phyloP scores from a whole-genome alignment of 53 echinoderm and acorn worm genomes.

The Luidia sarsii region DNA sequence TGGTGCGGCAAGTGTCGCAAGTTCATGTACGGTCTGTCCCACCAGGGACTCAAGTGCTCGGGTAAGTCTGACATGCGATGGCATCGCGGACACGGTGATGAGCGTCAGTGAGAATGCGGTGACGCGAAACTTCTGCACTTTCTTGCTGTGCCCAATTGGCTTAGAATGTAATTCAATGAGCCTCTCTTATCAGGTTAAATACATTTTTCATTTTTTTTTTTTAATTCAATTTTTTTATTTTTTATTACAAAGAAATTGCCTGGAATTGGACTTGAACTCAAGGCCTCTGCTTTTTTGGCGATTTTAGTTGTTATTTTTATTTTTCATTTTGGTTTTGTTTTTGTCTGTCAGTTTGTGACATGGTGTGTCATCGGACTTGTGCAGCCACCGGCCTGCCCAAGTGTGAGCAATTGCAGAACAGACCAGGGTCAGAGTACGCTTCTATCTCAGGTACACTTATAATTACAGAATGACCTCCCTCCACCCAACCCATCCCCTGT shows the following conservation, averaged over 20 bases:
- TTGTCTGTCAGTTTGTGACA: slow-evolving; percentile 59
- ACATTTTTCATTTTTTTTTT: background rate
- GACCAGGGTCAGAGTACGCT: too few relatives aligned
- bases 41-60: slow-evolving; percentile 83
- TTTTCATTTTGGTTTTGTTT: slow-evolving; percentile 6
- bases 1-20: slow-evolving; percentile 91
- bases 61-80: too few relatives aligned
- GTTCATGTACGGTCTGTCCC: slow-evolving; percentile 95
- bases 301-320: background rate
- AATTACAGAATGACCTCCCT: too few relatives aligned
- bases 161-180: too few relatives aligned
- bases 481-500: too few relatives aligned
- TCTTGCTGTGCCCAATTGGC: too few relatives aligned
- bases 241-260: background rate
- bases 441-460: too few relatives aligned
- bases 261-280: slow-evolving; percentile 1
- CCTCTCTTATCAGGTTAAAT: too few relatives aligned
- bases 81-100: too few relatives aligned
- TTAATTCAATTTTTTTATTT: background rate
- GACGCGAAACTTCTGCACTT: too few relatives aligned
- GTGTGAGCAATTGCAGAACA: slow-evolving; percentile 74
- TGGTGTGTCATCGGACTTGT: slow-evolving; percentile 84
- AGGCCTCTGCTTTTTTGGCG: too few relatives aligned
- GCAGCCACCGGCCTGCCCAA: slow-evolving; percentile 86
- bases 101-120: too few relatives aligned